These are phyloP conservation scores for Pandemis heparana DNA, from an alignment of 2,888 invertebrate species.

Conservation along the genomic window DNA sequence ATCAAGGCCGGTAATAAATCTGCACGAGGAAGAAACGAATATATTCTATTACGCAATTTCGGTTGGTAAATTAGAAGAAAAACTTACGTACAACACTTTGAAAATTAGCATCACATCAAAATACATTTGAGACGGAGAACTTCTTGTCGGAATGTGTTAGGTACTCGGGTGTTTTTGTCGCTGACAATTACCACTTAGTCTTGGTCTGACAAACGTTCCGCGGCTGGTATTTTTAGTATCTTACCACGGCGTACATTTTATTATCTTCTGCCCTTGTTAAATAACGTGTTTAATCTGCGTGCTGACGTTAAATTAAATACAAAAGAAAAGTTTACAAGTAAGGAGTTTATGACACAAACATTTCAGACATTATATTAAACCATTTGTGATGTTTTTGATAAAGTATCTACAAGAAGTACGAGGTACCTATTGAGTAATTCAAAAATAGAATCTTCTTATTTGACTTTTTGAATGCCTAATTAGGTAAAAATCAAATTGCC, in stretches of 20 bases:
- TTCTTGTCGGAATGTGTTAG: not conserved
- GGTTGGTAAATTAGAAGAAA: not conserved
- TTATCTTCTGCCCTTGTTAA: too few species aligned
- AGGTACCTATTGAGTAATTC: not conserved
- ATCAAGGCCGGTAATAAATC: conserved; percentile 20
- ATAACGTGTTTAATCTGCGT: too few species aligned
- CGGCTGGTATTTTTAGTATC: not conserved
- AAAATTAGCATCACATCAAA: not conserved
- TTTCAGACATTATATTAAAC: not conserved
- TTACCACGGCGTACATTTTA: too few species aligned
- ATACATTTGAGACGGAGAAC: not conserved
- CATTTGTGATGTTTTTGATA: not conserved
- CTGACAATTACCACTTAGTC: not conserved
- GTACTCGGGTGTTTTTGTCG: not conserved
- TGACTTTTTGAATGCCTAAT: not conserved
- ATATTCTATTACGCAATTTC: conserved; percentile 6
- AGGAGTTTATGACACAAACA: too few species aligned
- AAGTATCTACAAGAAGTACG: not conserved
- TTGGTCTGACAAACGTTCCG: not conserved
- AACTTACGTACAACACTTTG: not conserved
- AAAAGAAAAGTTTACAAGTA: too few species aligned
- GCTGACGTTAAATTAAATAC: too few species aligned
- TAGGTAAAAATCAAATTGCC: not conserved
- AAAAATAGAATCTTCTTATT: not conserved
- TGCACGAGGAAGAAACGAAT: conserved; percentile 11